A percentile compares a stretch with the other conserved stretches of the same genome.
Conservation (phyloP, 2,888 invertebrate genomes). For the Leptarthrus brevirostris region DNA sequence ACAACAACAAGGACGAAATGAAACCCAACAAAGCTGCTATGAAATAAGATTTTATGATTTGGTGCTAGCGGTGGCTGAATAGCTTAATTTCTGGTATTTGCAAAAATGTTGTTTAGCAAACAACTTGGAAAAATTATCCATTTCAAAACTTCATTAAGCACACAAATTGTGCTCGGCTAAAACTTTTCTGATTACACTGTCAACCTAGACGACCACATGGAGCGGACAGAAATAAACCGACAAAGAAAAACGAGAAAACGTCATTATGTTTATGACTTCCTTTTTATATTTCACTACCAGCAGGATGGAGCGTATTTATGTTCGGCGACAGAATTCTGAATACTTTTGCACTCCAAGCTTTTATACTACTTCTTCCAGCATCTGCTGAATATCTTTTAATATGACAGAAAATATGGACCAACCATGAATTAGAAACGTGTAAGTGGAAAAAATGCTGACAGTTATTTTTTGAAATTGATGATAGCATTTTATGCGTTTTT, state of each 20-base stretch:
- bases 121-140: slow-evolving; percentile 1
- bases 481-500: no score
- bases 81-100: slow-evolving; percentile 8
- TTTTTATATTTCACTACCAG: slow-evolving; percentile 20
- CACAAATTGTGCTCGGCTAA: slow-evolving; percentile 13
- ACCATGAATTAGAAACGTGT: no score
- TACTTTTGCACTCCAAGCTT: slow-evolving; percentile 1
- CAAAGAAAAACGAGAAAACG: background rate
- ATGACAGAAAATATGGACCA: no score
- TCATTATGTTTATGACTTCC: slow-evolving; percentile 21
- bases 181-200: background rate
- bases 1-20: background rate
- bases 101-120: slow-evolving; percentile 1
- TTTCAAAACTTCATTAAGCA: slow-evolving; percentile 24
- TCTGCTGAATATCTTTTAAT: no score
- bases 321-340: slow-evolving; percentile 24
- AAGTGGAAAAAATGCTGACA: no score
- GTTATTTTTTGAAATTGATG: no score
- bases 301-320: slow-evolving; percentile 6
- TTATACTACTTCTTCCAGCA: slow-evolving; percentile 14
- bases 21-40: background rate
- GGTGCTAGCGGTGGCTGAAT: background rate
- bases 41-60: slow-evolving; percentile 4
- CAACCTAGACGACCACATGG: background rate
- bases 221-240: background rate